These are phyloP conservation scores for Oceanites oceanicus DNA, from an alignment of 2,113 vertebrate genomes.

Conservation along the genomic window DNA sequence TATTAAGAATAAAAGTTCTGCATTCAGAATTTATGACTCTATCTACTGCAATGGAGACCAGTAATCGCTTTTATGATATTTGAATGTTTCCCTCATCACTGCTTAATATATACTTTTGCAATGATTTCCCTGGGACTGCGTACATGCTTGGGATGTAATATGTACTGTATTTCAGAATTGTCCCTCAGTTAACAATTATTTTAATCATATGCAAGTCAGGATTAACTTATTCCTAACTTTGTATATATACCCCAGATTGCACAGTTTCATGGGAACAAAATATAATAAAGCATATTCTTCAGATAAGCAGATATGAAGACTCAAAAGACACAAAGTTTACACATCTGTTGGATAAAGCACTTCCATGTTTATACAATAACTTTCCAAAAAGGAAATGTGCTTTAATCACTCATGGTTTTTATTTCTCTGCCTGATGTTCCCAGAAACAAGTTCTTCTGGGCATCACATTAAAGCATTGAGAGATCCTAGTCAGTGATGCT, in stretches of 20 bases:
- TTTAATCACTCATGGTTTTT: constrained; percentile 50
- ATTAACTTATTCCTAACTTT: neutral
- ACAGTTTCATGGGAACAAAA: neutral
- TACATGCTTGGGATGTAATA: neutral
- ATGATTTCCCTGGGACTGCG: neutral
- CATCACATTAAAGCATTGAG: constrained; percentile 37
- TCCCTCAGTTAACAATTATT: neutral
- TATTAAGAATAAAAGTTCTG: neutral
- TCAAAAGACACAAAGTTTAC: constrained; percentile 10
- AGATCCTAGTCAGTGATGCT: neutral
- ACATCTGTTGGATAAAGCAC: constrained; percentile 47
- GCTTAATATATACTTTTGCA: neutral
- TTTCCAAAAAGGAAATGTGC: constrained; percentile 44
- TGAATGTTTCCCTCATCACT: neutral
- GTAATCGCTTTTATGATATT: neutral
- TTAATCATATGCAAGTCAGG: neutral
- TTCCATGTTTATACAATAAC: constrained; percentile 48
- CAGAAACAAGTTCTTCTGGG: constrained; percentile 45
- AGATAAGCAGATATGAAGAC: constrained; percentile 12
- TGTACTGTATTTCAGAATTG: neutral
- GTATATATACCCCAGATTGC: neutral
- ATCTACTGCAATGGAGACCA: neutral
- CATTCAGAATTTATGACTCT: neutral
- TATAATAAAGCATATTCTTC: neutral
- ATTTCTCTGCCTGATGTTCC: constrained; percentile 4